phyloP scores from a whole-genome alignment of 2,797 vertebrate genomes.

The Danio aesculapii region DNA sequence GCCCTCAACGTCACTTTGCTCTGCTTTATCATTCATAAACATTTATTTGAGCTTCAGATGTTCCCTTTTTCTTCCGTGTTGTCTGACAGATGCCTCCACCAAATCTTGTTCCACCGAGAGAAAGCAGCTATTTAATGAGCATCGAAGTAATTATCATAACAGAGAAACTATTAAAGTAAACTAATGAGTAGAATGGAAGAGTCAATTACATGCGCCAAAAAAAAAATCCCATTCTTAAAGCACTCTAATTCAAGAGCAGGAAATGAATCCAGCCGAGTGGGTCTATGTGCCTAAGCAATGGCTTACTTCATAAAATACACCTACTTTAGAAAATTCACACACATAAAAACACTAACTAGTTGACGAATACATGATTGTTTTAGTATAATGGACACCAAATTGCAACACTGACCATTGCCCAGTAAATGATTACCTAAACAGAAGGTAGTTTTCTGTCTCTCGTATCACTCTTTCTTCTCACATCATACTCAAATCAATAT shows the following conservation, averaged over 20 bases:
- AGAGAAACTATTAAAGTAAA: conserved; percentile 62
- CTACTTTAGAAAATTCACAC: neutral
- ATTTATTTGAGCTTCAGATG: conserved; percentile 23
- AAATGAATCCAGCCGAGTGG: conserved; percentile 7
- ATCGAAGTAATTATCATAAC: conserved; percentile 63
- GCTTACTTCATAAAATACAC: neutral
- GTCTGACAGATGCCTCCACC: conserved; percentile 42
- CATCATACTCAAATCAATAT: conserved; percentile 6
- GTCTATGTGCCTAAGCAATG: neutral
- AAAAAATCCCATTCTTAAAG: conserved; percentile 21
- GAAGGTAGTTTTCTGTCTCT: neutral
- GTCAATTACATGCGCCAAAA: conserved; percentile 40
- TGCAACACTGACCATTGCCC: neutral
- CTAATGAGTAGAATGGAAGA: conserved; percentile 65
- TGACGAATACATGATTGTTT: neutral
- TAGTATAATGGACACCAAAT: neutral
- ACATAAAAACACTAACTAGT: neutral
- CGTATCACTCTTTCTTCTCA: neutral
- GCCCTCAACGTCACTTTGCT: neutral
- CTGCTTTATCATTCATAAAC: conserved; percentile 34
- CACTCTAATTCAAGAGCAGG: conserved; percentile 26
- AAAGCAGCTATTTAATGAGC: conserved; percentile 63
- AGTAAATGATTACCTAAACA: neutral
- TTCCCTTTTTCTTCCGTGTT: conserved; percentile 18
- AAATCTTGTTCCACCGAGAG: conserved; percentile 25